phyloP scores from a whole-genome alignment of 2,888 invertebrate species.

The Caenorhabditis drosophilae region DNA sequence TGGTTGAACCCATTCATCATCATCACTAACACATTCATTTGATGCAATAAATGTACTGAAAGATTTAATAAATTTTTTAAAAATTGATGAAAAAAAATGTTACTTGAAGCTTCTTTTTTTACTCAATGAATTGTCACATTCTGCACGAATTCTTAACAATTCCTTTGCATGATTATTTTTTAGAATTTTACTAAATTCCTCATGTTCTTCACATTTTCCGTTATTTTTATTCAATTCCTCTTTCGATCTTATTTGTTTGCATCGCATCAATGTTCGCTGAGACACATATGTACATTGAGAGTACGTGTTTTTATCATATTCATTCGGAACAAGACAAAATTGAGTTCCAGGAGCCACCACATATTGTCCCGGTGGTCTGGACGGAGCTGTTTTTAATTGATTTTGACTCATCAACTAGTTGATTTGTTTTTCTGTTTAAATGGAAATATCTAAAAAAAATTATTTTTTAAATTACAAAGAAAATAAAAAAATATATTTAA shows the following conservation, averaged over 20 bases:
- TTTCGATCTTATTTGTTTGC: slow-evolving; percentile 36
- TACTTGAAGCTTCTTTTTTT: slow-evolving; percentile 10
- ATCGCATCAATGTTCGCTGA: slow-evolving; percentile 31
- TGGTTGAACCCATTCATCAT: slow-evolving; percentile 29
- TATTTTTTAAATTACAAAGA: too few species aligned
- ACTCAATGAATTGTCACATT: slow-evolving; percentile 14
- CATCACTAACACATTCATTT: slow-evolving; percentile 29
- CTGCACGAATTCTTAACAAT: slow-evolving; percentile 18
- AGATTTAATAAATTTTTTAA: too few species aligned
- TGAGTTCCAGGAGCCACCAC: slow-evolving; percentile 8
- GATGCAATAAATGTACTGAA: slow-evolving; percentile 17
- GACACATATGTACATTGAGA: slow-evolving; percentile 37
- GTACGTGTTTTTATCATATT: slow-evolving; percentile 43
- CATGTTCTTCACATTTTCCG: slow-evolving; percentile 39
- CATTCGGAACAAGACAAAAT: slow-evolving; percentile 20
- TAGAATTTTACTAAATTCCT: slow-evolving; percentile 3
- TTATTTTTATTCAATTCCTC: slow-evolving; percentile 24
- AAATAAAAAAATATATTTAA: too few species aligned
- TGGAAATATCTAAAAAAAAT: too few species aligned
- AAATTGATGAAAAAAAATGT: too few species aligned
- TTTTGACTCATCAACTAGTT: too few species aligned
- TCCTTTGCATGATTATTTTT: slow-evolving; percentile 21
- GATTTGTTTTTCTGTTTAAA: too few species aligned
- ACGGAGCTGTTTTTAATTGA: background rate
- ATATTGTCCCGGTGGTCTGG: slow-evolving; percentile 35